Evolutionary conservation across 1,140 invertebrate species (phyloP), one percentile per base, ranked within the genome.

Genomic region (Caenorhabditis brenneri): DNA sequence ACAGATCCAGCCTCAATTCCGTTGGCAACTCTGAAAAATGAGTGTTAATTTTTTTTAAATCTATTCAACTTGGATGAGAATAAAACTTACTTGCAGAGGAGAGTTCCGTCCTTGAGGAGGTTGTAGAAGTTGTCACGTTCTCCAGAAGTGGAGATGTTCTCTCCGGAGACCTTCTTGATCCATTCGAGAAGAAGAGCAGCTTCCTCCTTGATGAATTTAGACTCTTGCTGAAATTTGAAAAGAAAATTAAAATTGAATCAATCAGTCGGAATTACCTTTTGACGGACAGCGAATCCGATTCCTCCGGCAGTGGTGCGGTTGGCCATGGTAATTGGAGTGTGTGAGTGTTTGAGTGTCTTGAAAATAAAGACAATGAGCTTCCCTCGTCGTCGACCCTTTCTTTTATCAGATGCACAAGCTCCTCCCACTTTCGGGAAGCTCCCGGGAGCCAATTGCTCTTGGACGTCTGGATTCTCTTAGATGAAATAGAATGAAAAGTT

Each of bases 151-250:
- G 94, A 94, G 83, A 95, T 94, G 48, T 95, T 93, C 87, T 95
- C 94, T 2, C 89, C 90, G 2, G 94, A 95, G 58, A 97, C 94
- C n/a, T 93, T 92, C 89, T 94, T 94, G 87, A 97, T 95, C 96
- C 96, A 97, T 92, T 95, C 94, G 88, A 97, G 92, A 88, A 94
- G 94, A 93, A 96, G 95, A 87, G 94, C 93, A 0, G 96, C 96
- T 84, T 96, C 93, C 89, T 96, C 95, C 91, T 96, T 95, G 91
- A 94, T 96, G 92, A 96, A 97, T 93, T 97, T 97, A 91, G 95
- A 95, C 91, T 95, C 96, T 84, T 97, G 95, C 96, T 97, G 93
- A 94, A 94, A 80, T 15, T 19, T 51, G 42, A 80, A 86, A 16
- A 29, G n/a, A 80, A 16, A 3, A 74, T 46, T 24, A 58, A 31